Conservation (phyloP, 2,888 invertebrate species). For the Ichneumoninae sp. region DNA sequence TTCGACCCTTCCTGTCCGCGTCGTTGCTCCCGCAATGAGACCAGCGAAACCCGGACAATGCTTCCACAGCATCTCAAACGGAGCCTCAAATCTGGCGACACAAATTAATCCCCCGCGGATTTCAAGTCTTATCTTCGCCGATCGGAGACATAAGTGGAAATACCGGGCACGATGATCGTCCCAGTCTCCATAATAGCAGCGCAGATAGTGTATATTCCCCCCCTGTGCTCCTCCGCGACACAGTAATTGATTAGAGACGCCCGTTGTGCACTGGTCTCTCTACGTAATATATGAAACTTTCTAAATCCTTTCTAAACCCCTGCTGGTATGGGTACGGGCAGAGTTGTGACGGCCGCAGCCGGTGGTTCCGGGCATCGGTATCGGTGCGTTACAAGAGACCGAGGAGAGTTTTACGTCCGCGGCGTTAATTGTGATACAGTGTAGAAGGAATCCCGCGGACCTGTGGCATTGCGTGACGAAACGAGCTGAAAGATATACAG, state of each 20-base stretch:
- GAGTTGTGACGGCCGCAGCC: constrained; percentile 36
- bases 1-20: not conserved
- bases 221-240: constrained; percentile 47
- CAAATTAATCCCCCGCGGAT: constrained; percentile 12
- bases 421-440: constrained; percentile 51
- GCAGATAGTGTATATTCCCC: constrained; percentile 27
- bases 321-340: constrained; percentile 23
- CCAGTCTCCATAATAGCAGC: constrained; percentile 39
- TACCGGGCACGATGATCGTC: constrained; percentile 39
- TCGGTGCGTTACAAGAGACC: constrained; percentile 16
- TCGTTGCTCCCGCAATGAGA: not conserved
- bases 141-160: constrained; percentile 53
- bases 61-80: not conserved
- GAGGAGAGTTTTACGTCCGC: constrained; percentile 29
- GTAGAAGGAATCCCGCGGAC: constrained; percentile 30
- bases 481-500: not conserved
- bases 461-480: constrained; percentile 9
- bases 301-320: constrained; percentile 75
- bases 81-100: constrained; percentile 33
- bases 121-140: constrained; percentile 42
- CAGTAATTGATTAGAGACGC: constrained; percentile 74
- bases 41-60: not conserved
- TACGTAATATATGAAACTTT: constrained; percentile 73
- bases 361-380: constrained; percentile 12
- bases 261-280: constrained; percentile 66